These are phyloP conservation scores for Mystacides longicornis DNA, from an alignment of 2,888 invertebrate genomes.

Conservation along the genomic window DNA sequence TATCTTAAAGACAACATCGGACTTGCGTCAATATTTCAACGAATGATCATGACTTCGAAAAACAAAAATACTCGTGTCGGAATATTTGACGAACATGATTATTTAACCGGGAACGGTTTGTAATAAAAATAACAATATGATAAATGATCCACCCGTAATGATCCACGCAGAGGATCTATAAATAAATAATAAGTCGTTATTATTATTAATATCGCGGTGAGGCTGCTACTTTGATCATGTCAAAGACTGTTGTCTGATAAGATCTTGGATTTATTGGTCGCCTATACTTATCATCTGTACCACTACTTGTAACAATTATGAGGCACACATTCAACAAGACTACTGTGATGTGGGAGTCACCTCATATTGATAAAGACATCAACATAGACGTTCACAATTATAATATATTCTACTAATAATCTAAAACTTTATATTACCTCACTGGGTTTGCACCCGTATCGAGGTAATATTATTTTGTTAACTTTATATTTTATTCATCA, in stretches of 20 bases:
- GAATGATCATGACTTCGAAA: neutral
- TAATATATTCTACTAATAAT: no score
- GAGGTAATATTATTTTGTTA: no score
- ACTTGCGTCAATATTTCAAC: neutral
- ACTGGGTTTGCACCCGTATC: no score
- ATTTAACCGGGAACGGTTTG: neutral
- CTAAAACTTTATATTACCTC: no score
- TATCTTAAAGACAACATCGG: no score
- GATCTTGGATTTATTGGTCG: neutral
- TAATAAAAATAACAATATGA: neutral
- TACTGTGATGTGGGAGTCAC: no score
- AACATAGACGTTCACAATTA: no score
- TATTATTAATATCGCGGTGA: no score
- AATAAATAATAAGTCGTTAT: neutral
- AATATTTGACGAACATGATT: neutral
- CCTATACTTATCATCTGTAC: no score
- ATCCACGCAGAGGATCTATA: neutral
- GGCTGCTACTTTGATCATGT: neutral
- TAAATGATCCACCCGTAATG: neutral
- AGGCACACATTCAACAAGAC: neutral
- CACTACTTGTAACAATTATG: no score
- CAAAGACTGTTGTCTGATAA: neutral
- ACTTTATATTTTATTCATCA: no score
- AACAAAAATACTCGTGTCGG: neutral
- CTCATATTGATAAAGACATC: no score